Evolutionary conservation across 2,797 vertebrate genomes (phyloP).

Genomic region (Gallirallus australis): DNA sequence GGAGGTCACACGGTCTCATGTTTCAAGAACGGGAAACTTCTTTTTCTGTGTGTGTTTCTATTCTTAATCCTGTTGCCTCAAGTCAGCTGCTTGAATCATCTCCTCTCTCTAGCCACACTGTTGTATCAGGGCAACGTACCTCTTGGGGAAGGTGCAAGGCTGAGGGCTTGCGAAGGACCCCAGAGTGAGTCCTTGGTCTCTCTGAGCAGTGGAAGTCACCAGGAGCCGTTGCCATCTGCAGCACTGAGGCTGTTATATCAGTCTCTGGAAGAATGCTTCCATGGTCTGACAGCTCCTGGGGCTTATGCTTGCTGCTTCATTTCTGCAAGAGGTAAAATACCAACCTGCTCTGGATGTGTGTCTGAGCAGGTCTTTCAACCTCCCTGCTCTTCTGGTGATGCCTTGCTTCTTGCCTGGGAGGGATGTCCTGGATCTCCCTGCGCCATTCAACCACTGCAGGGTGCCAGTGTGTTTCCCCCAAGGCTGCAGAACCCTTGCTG

Average conservation of each 20-base stretch:
- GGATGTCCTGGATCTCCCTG: background rate
- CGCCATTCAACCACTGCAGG: rapidly evolving
- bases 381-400: background rate
- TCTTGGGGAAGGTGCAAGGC: background rate
- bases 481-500: background rate
- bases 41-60: background rate
- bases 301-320: background rate
- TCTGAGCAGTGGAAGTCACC: background rate
- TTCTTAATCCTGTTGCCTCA: slow-evolving; percentile 33
- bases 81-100: slow-evolving; percentile 17
- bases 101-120: background rate
- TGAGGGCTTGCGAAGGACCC: background rate
- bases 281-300: background rate
- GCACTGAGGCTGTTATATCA: background rate
- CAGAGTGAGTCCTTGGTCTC: background rate
- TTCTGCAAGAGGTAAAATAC: background rate
- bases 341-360: background rate
- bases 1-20: background rate
- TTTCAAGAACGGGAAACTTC: slow-evolving; percentile 13
- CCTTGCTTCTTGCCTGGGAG: background rate
- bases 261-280: background rate
- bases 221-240: background rate
- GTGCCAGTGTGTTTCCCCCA: background rate
- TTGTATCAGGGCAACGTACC: background rate
- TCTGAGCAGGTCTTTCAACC: background rate